phyloP scores from a whole-genome alignment of 2,888 invertebrate genomes.

The Ctena decussata region DNA sequence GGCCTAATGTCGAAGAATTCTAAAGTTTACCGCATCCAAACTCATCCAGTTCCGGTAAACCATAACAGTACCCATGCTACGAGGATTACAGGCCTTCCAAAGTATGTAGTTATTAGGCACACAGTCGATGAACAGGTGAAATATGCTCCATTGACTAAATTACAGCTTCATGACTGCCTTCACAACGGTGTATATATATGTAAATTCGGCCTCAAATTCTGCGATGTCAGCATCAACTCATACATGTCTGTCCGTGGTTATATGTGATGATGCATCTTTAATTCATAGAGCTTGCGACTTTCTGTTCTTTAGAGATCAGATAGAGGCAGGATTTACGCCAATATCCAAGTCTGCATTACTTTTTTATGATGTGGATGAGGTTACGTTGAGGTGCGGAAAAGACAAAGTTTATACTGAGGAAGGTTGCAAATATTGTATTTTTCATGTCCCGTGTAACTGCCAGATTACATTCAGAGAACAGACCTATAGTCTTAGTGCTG shows the following conservation, averaged over 20 bases:
- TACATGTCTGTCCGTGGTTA: background rate
- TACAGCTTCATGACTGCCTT: background rate
- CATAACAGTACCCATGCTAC: background rate
- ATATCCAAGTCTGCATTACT: background rate
- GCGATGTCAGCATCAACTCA: background rate
- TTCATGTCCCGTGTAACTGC: background rate
- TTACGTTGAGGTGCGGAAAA: background rate
- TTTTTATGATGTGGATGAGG: background rate
- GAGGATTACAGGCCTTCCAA: background rate
- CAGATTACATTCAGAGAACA: no score
- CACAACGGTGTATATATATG: background rate
- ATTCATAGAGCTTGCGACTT: background rate
- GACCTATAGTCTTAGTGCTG: no score
- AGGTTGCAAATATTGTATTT: background rate
- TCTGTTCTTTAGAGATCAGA: background rate
- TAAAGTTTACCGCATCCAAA: background rate
- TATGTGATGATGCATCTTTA: background rate
- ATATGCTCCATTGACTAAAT: background rate
- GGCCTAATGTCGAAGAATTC: background rate
- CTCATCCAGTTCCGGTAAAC: background rate
- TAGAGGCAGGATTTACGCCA: background rate
- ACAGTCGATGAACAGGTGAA: background rate
- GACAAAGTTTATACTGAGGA: background rate
- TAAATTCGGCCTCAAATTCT: background rate
- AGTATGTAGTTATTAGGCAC: background rate